Conservation (phyloP, 2,113 vertebrate genomes). For the Chamaea fasciata region DNA sequence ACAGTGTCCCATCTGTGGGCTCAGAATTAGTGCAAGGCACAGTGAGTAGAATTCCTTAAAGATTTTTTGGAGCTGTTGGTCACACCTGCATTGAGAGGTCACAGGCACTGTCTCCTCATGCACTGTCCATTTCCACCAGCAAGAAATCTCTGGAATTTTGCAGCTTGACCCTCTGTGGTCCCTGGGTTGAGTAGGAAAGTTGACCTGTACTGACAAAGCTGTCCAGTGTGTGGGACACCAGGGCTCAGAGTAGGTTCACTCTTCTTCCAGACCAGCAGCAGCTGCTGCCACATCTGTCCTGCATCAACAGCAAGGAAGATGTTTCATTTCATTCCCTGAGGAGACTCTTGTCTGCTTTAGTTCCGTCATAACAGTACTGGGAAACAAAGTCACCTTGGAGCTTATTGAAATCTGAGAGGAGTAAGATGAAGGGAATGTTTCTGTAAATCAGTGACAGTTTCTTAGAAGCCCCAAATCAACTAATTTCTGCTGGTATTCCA, state of each 20-base stretch:
- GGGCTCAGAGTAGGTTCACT: background rate
- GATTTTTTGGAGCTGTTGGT: background rate
- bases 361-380: background rate
- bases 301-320: background rate
- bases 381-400: background rate
- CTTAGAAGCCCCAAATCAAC: background rate
- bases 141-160: background rate
- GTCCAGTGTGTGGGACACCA: rapidly evolving
- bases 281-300: background rate
- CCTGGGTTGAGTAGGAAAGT: background rate
- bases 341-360: background rate
- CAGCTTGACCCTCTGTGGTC: background rate
- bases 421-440: background rate
- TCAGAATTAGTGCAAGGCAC: background rate
- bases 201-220: rapidly evolving
- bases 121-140: background rate
- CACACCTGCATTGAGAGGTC: background rate
- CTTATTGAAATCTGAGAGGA: background rate
- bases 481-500: background rate
- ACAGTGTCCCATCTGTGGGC: rapidly evolving
- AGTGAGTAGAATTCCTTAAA: background rate
- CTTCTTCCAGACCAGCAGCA: background rate
- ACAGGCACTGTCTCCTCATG: background rate
- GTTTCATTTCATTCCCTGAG: background rate
- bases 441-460: background rate